Evolutionary conservation across 2,797 vertebrate species (phyloP), one percentile per base, ranked within the genome.

Genomic region (Champsocephalus gunnari): DNA sequence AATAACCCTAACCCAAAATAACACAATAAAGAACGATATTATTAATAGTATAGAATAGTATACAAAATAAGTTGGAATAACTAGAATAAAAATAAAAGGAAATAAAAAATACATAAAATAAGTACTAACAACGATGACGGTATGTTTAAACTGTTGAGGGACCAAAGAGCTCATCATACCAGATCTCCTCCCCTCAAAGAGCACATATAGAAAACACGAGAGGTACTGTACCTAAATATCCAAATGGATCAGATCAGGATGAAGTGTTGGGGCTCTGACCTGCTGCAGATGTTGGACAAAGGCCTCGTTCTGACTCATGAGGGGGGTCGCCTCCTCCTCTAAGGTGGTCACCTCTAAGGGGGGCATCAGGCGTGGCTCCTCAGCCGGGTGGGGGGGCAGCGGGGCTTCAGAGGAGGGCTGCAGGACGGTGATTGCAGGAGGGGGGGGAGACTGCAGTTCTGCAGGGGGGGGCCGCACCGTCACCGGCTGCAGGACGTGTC

Each of bases 271-370:
- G 4, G 32, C 41, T 71, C 88, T 87, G 61, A 94, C 95, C 93
- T 95, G 92, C 78, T 94, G 92, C 71, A 94, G 79, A 68, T 92
- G 92, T 75, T 94, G 94, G 78, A 94, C 90, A 70, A 94, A 94
- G 86, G 82, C 88, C 80, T 94, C 92, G 82, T 91, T 94, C 60
- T 87, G 90, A 71, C 82, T 82, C 62, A 90, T 55, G 0, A 87
- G 81, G 45, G 85, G 72, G 60, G 86, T 68, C 76, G 77, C 89
- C 81, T 92, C 92, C 45, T 93, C 92, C 82, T 80, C 87, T 12
- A 58, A 85, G 32, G 84, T 92, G 65, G 69, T 88, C 72, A 89
- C 64, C 32, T 92, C 90, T 48, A 87, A 72, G 16, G 91, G 88
- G 41, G 91, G 85, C 53, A 94, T 72, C 80, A 92, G 13, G 19